phyloP scores from a whole-genome alignment of 2,797 vertebrate genomes.

The Malurus splendens region DNA sequence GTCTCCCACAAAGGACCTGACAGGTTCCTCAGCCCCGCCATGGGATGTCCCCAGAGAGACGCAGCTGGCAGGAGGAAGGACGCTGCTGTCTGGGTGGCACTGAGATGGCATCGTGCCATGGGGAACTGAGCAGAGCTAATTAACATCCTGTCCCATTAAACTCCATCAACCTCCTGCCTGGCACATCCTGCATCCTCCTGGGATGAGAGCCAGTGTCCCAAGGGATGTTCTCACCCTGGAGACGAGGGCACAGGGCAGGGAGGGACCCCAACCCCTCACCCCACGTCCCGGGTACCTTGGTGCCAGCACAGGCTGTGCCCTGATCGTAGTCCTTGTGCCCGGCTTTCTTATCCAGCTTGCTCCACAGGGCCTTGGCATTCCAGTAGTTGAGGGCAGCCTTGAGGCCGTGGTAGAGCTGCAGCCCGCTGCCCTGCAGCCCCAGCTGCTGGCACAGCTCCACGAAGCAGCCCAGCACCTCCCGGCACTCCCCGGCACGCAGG shows the following conservation, averaged over 20 bases:
- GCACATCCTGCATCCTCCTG: not conserved
- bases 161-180: not conserved
- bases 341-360: constrained; percentile 87
- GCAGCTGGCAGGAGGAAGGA: not conserved
- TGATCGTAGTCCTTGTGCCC: constrained; percentile 82
- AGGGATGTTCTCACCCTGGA: not conserved
- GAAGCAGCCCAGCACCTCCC: constrained; percentile 80
- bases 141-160: not conserved
- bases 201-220: not conserved
- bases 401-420: constrained; percentile 78
- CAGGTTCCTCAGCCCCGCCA: not conserved
- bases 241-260: not conserved
- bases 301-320: constrained; percentile 77
- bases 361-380: constrained; percentile 91
- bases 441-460: constrained; percentile 76
- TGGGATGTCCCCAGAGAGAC: not conserved
- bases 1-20: not conserved
- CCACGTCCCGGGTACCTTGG: constrained; percentile 71
- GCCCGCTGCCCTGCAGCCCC: constrained; percentile 73
- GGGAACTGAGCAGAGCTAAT: not conserved
- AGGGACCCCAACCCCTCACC: not conserved
- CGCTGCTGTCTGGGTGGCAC: not conserved
- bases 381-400: constrained; percentile 90
- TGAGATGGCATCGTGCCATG: not conserved
- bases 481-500: constrained; percentile 78